These are phyloP conservation scores for Cistogaster globosa DNA, from an alignment of 2,888 invertebrate genomes.

Conservation along the genomic window DNA sequence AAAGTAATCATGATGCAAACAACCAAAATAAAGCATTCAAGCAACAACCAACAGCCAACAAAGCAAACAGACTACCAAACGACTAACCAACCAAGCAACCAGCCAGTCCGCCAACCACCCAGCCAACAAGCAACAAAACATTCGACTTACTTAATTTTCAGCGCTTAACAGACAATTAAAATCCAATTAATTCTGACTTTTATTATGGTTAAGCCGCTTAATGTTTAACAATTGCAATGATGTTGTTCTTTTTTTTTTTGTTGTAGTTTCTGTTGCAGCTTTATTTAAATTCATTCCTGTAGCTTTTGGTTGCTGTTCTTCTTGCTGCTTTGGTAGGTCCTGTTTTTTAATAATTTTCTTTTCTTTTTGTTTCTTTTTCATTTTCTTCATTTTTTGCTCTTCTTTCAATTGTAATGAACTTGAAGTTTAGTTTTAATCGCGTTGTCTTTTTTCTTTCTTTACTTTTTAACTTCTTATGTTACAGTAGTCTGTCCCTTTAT, in stretches of 20 bases:
- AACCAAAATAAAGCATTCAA: conserved; percentile 26
- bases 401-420: conserved; percentile 63
- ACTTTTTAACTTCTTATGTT: conserved; percentile 48
- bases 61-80: conserved; percentile 7
- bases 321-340: conserved; percentile 42
- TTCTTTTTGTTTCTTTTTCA: no score
- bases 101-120: conserved; percentile 12
- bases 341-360: conserved; percentile 23
- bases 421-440: conserved; percentile 53
- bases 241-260: conserved; percentile 54
- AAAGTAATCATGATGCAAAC: conserved; percentile 67
- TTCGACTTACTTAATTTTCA: conserved; percentile 72
- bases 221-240: conserved; percentile 71
- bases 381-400: conserved; percentile 29
- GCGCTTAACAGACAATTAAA: conserved; percentile 82
- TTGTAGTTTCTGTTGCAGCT: conserved; percentile 41
- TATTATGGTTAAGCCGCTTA: conserved; percentile 81
- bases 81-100: neutral
- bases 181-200: conserved; percentile 83
- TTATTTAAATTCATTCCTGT: conserved; percentile 65
- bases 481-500: conserved; percentile 38
- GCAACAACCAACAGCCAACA: neutral
- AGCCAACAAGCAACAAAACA: conserved; percentile 53
- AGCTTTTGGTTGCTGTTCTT: conserved; percentile 30
- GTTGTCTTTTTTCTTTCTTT: conserved; percentile 52